These are phyloP conservation scores for Hylaeus volcanicus DNA, from an alignment of 1,140 invertebrate genomes.

Conservation along the genomic window DNA sequence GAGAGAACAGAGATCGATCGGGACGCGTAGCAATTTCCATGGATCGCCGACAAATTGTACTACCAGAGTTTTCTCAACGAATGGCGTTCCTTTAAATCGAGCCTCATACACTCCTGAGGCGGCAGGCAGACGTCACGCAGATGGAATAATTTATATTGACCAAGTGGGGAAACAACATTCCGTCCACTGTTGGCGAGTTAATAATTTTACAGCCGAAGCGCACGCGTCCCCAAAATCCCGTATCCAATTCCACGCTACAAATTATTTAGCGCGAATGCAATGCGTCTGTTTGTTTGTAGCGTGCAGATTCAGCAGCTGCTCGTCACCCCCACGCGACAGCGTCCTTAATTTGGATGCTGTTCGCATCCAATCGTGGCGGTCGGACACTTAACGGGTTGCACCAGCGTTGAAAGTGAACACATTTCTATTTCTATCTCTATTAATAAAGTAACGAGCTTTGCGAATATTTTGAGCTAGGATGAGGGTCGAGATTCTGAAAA, in stretches of 20 bases:
- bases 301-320: neutral
- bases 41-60: neutral
- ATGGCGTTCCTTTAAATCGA: neutral
- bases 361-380: too few relatives aligned
- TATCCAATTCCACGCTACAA: neutral
- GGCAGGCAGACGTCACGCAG: neutral
- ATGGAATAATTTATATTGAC: slow-evolving; percentile 22
- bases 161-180: neutral
- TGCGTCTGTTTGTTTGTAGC: neutral
- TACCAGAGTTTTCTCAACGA: neutral
- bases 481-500: too few relatives aligned
- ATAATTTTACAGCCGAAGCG: slow-evolving; percentile 6
- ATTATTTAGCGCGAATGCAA: slow-evolving; percentile 14
- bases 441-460: too few relatives aligned
- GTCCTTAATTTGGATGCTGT: neutral
- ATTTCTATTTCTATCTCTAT: too few relatives aligned
- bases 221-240: neutral
- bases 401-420: too few relatives aligned
- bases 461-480: too few relatives aligned
- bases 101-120: neutral
- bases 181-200: neutral
- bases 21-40: slow-evolving; percentile 21
- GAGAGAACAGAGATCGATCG: neutral
- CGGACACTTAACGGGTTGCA: too few relatives aligned
- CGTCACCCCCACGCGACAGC: too few relatives aligned